These are phyloP conservation scores for Pionites leucogaster DNA, from an alignment of 2,113 vertebrate genomes.

Conservation along the genomic window DNA sequence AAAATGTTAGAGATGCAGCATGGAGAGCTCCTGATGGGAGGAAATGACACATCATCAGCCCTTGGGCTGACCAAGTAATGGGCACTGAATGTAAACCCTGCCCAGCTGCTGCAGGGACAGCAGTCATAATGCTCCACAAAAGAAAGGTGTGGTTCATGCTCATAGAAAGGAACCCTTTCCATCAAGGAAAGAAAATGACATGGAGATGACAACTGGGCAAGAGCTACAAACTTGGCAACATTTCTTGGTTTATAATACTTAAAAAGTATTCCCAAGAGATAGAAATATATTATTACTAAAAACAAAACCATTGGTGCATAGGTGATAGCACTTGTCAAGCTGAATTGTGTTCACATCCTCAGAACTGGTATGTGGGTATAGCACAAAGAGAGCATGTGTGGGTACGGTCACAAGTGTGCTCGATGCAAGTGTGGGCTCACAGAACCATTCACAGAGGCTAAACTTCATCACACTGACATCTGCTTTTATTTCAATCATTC, in stretches of 20 bases:
- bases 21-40: background rate
- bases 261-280: background rate
- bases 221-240: background rate
- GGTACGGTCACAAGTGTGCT: fast-evolving
- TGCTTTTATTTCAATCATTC: background rate
- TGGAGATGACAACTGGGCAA: background rate
- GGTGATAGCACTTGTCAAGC: background rate
- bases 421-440: background rate
- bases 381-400: fast-evolving
- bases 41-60: conserved; percentile 19
- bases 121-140: background rate
- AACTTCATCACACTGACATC: background rate
- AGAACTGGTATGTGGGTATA: fast-evolving
- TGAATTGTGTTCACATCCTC: background rate
- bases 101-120: background rate
- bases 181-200: fast-evolving
- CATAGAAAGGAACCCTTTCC: background rate
- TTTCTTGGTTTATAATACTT: background rate
- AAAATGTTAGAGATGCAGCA: background rate
- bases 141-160: background rate
- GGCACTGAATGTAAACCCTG: background rate
- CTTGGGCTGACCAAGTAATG: background rate
- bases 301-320: background rate
- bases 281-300: background rate
- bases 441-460: background rate